These are phyloP conservation scores for Ephialtes manifestator DNA, from an alignment of 2,888 invertebrate species.

Conservation along the genomic window DNA sequence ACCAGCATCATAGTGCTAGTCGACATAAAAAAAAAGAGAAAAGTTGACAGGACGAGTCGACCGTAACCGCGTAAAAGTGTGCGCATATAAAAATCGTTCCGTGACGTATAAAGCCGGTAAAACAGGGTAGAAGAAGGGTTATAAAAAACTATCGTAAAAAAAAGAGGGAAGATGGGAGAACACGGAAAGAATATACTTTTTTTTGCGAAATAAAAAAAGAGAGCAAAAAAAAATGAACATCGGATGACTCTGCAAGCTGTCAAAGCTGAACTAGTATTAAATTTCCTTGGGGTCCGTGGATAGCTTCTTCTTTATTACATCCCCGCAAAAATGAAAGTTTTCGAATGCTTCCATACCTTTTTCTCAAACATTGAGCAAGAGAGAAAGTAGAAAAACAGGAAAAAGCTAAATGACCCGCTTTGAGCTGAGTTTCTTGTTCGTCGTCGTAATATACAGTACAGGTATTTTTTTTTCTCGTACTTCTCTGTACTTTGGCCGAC, in stretches of 20 bases:
- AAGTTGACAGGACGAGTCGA: conserved; percentile 29
- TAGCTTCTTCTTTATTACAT: conserved; percentile 38
- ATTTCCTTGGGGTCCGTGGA: conserved; percentile 41
- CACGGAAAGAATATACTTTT: conserved; percentile 17
- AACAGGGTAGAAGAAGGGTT: conserved; percentile 21
- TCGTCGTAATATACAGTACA: conserved; percentile 1
- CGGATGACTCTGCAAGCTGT: conserved; percentile 64
- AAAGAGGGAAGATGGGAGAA: conserved; percentile 20
- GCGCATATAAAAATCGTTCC: conserved; percentile 37
- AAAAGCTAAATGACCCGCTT: conserved; percentile 34
- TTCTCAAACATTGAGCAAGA: not conserved
- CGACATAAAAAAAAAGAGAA: conserved; percentile 11
- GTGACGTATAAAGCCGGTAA: conserved; percentile 31
- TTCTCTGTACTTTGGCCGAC: conserved; percentile 26
- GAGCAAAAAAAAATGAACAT: conserved; percentile 35
- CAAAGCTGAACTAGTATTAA: conserved; percentile 54
- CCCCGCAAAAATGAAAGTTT: conserved; percentile 38
- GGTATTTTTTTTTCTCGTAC: conserved; percentile 31
- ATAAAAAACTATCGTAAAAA: conserved; percentile 59
- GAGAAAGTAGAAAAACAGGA: not conserved
- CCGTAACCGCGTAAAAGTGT: conserved; percentile 45
- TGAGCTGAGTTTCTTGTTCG: conserved; percentile 29
- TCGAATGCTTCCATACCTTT: conserved; percentile 4
- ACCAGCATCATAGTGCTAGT: not conserved
- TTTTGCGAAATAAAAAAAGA: conserved; percentile 36